Conservation (phyloP, 2,113 vertebrate genomes). For the Megatriorchis doriae region DNA sequence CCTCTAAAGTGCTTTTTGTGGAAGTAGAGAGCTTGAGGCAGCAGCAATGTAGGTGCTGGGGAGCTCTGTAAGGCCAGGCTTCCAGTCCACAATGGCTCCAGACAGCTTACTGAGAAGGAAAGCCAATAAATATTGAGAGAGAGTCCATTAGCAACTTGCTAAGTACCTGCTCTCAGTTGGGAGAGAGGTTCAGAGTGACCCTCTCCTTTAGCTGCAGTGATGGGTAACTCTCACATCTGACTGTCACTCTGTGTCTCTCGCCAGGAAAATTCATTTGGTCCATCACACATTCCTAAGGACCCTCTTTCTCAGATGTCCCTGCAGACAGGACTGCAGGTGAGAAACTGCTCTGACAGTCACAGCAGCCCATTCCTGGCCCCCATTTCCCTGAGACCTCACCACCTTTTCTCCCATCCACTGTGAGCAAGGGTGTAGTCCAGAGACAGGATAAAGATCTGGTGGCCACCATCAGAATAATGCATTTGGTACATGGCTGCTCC, state of each 20-base stretch:
- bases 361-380: background rate
- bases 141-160: background rate
- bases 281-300: background rate
- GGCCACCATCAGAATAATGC: fast-evolving
- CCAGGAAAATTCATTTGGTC: background rate
- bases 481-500: background rate
- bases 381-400: background rate
- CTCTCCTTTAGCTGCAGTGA: background rate
- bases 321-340: background rate
- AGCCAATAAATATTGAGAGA: background rate
- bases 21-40: background rate
- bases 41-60: background rate
- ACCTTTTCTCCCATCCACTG: background rate
- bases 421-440: background rate
- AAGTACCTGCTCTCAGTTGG: background rate
- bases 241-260: background rate
- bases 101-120: background rate
- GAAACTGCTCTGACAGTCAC: background rate
- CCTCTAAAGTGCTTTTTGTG: background rate
- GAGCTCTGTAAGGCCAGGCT: background rate
- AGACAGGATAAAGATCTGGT: background rate
- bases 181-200: background rate
- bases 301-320: background rate
- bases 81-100: background rate
- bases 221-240: background rate